Base-by-base conservation (phyloP, 2,888 invertebrate genomes). In the Sisyra nigra region DNA sequence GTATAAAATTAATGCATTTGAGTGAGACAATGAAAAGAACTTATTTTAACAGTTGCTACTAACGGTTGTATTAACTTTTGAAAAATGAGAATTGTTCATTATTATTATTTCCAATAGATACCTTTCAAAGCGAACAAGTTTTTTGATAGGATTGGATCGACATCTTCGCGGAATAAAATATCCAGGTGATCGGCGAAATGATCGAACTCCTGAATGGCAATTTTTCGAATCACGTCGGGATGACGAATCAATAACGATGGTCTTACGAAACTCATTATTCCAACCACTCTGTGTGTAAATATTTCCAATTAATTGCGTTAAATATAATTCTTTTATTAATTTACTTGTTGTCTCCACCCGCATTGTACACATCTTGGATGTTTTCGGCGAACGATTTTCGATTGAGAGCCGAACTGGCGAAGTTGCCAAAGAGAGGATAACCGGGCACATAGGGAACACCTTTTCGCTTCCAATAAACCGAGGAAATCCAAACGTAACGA, bases 201-300 rank as follows among this genome's bases (percentile, higher is more conserved):
- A 15, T 46, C 49, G 32, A 51, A 51, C 33, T 50, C 46, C 13
- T 50, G 49, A 13, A 48, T 48, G 1, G 48, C 44, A 18, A 50
- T 35, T 6, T 34, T 31, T 34, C 50, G 50, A 15, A 51, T 48
- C 17, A 50, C 10, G 13, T 52, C 50, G 6, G 48, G 47, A 44
- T 51, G 50, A 3, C 46, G 30, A 9, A 52, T 14, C 5, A 49
- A 13, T 7, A 50, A 14, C 2, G 40, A 29, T 2, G 49, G 50
- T 2, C 9, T 36, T 1, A 14, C 18, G 38, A 49, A 50, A 3
- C 45, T 45, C 14, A 46, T 48, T 7, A 44, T 18, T 3, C 48
- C 50, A n/a, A 33, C 33, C 15, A 33, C 33, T 19, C 14, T 40
- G 3, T n/a, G 11, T 3, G n/a, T 14, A n/a, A 11, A n/a, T 34